Conservation (phyloP, 2,113 vertebrate genomes). For the Arvicanthis niloticus region DNA sequence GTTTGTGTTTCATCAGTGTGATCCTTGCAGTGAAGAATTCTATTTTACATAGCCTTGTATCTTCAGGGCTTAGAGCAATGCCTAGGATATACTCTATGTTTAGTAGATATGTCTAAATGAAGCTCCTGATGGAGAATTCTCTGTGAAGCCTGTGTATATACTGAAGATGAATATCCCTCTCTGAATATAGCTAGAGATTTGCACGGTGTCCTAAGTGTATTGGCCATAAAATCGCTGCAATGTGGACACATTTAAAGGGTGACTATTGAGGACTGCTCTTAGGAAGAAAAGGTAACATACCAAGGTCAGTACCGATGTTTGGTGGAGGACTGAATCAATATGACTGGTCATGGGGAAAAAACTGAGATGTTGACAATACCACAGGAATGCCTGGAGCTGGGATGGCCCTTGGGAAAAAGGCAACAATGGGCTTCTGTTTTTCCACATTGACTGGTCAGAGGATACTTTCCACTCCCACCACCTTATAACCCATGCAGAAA, state of each 20-base stretch:
- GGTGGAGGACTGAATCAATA: not conserved
- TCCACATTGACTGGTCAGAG: not conserved
- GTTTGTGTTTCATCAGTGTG: not conserved
- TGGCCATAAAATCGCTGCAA: not conserved
- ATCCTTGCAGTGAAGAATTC: not conserved
- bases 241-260: not conserved
- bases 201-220: not conserved
- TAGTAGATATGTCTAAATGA: conserved; percentile 23
- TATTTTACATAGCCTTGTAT: not conserved
- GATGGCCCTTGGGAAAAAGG: not conserved
- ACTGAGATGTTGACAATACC: not conserved
- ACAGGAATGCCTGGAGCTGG: not conserved
- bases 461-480: no score
- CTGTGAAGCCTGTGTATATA: not conserved
- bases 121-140: not conserved
- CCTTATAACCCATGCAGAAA: not conserved
- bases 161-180: not conserved
- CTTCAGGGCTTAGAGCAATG: not conserved
- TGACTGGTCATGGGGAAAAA: not conserved
- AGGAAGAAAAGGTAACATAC: no score
- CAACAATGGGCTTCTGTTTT: fast-evolving
- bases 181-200: not conserved
- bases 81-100: not conserved
- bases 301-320: no score
- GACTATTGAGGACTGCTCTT: not conserved